A percentile compares a stretch with the other conserved stretches of the same genome.
phyloP scores from a whole-genome alignment of 2,797 vertebrate species.

The Nasua narica region DNA sequence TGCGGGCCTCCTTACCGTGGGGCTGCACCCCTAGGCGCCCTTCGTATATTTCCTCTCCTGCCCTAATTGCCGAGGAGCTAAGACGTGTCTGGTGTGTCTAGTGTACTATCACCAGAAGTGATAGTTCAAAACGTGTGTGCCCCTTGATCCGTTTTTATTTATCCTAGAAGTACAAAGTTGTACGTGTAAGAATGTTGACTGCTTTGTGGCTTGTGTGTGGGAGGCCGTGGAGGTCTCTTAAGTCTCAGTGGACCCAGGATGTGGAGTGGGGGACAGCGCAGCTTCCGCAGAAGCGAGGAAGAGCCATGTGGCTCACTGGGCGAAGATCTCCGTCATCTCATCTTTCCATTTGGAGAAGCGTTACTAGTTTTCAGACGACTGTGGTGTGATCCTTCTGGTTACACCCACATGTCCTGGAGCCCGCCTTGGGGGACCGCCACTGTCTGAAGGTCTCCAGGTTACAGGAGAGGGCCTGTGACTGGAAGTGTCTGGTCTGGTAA shows the following conservation, averaged over 20 bases:
- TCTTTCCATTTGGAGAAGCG: neutral
- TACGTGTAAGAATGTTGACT: accelerated
- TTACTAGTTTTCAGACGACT: neutral
- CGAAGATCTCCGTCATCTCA: accelerated
- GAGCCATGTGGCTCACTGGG: neutral
- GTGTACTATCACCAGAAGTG: neutral
- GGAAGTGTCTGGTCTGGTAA: neutral
- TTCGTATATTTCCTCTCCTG: neutral
- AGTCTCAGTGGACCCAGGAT: neutral
- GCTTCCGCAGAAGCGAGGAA: accelerated
- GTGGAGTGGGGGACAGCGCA: no score
- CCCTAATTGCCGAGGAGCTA: neutral
- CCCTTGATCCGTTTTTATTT: neutral
- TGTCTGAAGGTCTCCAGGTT: no score
- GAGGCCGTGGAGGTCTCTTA: neutral
- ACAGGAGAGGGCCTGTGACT: neutral
- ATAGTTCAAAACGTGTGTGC: neutral
- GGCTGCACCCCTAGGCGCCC: neutral
- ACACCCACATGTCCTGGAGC: accelerated
- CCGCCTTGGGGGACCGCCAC: accelerated
- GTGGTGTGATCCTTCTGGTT: neutral
- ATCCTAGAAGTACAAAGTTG: accelerated
- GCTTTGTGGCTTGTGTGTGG: neutral
- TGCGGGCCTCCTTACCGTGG: accelerated
- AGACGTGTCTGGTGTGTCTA: neutral